A percentile compares a stretch with the other conserved stretches of the same genome.
These are phyloP conservation scores for Cuniculus paca DNA, from an alignment of 2,797 vertebrate genomes.

Conservation along the genomic window DNA sequence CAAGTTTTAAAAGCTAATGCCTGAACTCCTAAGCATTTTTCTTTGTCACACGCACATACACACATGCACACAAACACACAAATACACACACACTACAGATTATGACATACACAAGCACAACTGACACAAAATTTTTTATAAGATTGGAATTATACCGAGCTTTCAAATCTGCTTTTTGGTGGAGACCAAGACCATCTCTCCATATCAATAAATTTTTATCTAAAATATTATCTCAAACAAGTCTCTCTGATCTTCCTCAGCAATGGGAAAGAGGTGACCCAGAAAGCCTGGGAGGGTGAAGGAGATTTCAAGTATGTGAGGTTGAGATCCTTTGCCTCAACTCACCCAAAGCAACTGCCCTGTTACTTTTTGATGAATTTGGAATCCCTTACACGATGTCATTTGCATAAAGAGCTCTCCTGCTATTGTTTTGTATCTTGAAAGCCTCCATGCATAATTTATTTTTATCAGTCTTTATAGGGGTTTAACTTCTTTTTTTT, in stretches of 20 bases:
- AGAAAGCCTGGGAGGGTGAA: not conserved
- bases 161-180: not conserved
- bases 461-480: not conserved
- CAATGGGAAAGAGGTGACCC: not conserved
- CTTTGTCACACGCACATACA: not conserved
- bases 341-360: not conserved
- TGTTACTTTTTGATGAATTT: not conserved
- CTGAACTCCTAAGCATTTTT: constrained; percentile 15
- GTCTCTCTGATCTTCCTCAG: not conserved
- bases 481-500: not conserved
- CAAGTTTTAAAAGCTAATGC: not conserved
- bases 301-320: not conserved
- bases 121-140: not conserved
- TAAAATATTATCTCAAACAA: not conserved
- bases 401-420: not conserved
- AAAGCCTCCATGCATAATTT: not conserved
- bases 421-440: not conserved
- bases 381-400: not conserved
- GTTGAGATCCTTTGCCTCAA: not conserved
- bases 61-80: not conserved
- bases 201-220: not conserved
- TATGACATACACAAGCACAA: not conserved
- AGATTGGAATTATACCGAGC: not conserved
- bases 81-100: not conserved
- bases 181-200: not conserved